Evolutionary conservation across 2,888 invertebrate genomes (phyloP).

Genomic region (Phorcus lineatus): DNA sequence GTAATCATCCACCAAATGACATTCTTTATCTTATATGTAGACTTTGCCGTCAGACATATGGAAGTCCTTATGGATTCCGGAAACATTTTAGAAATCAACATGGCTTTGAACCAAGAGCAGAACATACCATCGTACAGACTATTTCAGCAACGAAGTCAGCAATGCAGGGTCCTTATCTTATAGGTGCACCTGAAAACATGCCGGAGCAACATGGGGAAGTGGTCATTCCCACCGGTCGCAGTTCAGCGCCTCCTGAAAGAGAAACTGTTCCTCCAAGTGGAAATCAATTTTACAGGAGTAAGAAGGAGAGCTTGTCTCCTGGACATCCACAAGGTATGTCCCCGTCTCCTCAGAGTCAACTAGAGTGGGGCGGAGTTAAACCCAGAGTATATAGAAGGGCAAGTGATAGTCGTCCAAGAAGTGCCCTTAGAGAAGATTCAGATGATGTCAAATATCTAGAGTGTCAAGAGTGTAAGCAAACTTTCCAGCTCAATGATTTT

Average conservation of each 20-base stretch:
- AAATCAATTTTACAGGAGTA: neutral
- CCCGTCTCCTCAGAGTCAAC: neutral
- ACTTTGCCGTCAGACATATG: constrained; percentile 70
- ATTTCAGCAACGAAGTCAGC: constrained; percentile 71
- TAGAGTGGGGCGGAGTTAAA: neutral
- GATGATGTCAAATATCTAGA: constrained; percentile 59
- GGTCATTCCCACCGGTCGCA: neutral
- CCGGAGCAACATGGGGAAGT: neutral
- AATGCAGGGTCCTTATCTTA: constrained; percentile 41
- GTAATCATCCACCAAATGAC: constrained; percentile 69
- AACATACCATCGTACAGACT: constrained; percentile 71
- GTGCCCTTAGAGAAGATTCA: constrained; percentile 26
- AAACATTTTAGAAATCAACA: constrained; percentile 73
- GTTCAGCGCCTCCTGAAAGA: constrained; percentile 10
- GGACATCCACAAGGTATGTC: neutral
- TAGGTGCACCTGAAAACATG: neutral
- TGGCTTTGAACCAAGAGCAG: constrained; percentile 71
- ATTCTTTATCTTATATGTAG: constrained; percentile 72
- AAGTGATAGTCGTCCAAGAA: constrained; percentile 7
- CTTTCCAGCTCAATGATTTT: constrained; percentile 70
- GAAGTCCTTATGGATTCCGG: constrained; percentile 71
- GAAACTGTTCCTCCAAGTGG: neutral
- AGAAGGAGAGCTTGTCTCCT: constrained; percentile 2
- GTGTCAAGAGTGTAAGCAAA: constrained; percentile 67
- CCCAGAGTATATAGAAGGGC: neutral